These are phyloP conservation scores for Rhizoglyphus robini DNA, from an alignment of 1,140 invertebrate species.

Conservation along the genomic window DNA sequence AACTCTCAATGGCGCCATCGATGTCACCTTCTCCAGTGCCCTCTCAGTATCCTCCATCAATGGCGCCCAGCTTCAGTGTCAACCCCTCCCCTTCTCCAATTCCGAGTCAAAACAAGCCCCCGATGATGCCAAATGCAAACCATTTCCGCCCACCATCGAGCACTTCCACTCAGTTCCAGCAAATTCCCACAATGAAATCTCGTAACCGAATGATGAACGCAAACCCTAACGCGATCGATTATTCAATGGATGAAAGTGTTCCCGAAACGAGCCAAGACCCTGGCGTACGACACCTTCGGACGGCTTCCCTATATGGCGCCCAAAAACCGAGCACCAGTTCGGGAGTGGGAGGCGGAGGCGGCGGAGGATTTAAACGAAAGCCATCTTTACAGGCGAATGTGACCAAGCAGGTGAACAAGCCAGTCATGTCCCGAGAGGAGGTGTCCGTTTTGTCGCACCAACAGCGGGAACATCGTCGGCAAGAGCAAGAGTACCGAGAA, in stretches of 20 bases:
- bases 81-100: background rate
- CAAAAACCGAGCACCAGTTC: background rate
- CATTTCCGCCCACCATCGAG: background rate
- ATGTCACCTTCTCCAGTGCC: background rate
- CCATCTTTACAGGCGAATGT: conserved; percentile 88
- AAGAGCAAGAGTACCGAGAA: conserved; percentile 79
- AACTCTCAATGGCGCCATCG: conserved; percentile 10
- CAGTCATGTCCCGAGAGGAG: conserved; percentile 81
- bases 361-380: conserved; percentile 43
- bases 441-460: conserved; percentile 80
- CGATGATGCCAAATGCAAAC: background rate
- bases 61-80: background rate
- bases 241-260: background rate
- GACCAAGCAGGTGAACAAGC: conserved; percentile 39
- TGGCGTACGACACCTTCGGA: conserved; percentile 54
- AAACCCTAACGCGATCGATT: background rate
- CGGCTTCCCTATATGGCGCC: conserved; percentile 49
- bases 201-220: conserved; percentile 45
- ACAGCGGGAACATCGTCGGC: conserved; percentile 77
- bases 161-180: background rate
- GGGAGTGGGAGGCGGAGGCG: conserved; percentile 58
- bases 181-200: background rate
- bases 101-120: background rate
- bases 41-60: background rate
- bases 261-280: background rate